These are phyloP conservation scores for Galeruca laticollis DNA, from an alignment of 2,888 invertebrate species.

Conservation along the genomic window DNA sequence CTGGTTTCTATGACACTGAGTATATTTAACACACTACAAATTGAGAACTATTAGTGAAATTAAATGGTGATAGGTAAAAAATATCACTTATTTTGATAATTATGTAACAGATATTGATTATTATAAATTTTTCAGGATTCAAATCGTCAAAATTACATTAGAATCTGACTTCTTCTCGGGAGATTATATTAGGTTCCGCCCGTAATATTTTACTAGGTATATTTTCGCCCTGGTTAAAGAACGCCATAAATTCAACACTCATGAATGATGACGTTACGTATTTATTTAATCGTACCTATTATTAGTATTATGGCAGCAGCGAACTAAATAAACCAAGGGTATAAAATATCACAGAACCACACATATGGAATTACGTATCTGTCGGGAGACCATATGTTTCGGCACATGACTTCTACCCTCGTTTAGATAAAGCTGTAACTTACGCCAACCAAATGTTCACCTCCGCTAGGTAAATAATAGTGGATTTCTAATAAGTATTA, in stretches of 20 bases:
- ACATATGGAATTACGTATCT: constrained; percentile 19
- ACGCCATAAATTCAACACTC: background rate
- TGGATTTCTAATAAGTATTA: background rate
- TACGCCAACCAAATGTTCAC: constrained; percentile 2
- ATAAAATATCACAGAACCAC: background rate
- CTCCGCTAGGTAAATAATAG: constrained; percentile 2
- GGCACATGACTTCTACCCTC: constrained; percentile 36
- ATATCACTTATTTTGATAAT: too few species aligned
- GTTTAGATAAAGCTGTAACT: constrained; percentile 25
- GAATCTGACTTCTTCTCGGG: too few species aligned
- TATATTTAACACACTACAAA: too few species aligned
- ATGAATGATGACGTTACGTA: background rate
- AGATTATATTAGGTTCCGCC: too few species aligned
- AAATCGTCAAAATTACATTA: too few species aligned
- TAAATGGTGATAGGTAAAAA: too few species aligned
- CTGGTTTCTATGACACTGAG: too few species aligned
- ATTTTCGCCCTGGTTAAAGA: background rate
- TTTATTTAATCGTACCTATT: background rate
- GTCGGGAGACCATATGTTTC: constrained; percentile 28
- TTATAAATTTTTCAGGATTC: too few species aligned
- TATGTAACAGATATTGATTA: too few species aligned
- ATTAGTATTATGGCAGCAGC: background rate
- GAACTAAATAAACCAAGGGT: background rate
- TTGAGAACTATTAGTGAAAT: too few species aligned
- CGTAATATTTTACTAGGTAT: too few species aligned